A percentile compares a stretch with the other conserved stretches of the same genome.
phyloP scores from a whole-genome alignment of 1,140 invertebrate genomes.

The Fopius arisanus region DNA sequence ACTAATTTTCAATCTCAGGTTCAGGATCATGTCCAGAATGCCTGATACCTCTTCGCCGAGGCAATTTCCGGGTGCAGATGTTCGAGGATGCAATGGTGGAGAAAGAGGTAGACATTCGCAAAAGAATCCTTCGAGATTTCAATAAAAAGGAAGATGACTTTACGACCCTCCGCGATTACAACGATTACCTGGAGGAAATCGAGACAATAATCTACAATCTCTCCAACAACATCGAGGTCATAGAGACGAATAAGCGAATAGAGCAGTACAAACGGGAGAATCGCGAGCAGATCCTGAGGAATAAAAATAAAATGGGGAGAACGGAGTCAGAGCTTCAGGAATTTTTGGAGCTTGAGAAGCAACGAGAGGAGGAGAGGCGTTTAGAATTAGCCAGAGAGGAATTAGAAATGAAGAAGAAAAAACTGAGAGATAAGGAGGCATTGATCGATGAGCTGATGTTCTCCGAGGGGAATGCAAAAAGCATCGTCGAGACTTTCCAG shows the following conservation, averaged over 20 bases:
- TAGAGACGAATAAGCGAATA: constrained; percentile 89
- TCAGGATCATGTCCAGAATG: constrained; percentile 94
- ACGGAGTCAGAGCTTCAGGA: constrained; percentile 86
- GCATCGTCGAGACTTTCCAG: constrained; percentile 86
- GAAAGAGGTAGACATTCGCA: constrained; percentile 96
- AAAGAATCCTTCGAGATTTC: constrained; percentile 86
- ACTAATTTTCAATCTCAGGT: constrained; percentile 68
- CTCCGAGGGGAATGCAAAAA: constrained; percentile 85
- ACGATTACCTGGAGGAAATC: constrained; percentile 93
- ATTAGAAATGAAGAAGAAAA: constrained; percentile 81
- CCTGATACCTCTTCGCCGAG: constrained; percentile 82
- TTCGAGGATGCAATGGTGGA: constrained; percentile 97
- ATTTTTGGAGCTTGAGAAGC: constrained; percentile 85
- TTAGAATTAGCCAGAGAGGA: constrained; percentile 73
- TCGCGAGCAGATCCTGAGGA: constrained; percentile 88
- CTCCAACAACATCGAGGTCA: constrained; percentile 88
- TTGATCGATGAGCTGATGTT: constrained; percentile 95
- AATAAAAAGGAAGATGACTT: constrained; percentile 95
- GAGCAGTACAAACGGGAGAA: constrained; percentile 96
- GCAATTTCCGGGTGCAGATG: constrained; percentile 91
- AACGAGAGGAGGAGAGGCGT: constrained; percentile 72
- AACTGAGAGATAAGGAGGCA: constrained; percentile 86
- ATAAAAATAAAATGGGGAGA: constrained; percentile 77
- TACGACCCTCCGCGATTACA: constrained; percentile 79
- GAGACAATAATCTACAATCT: constrained; percentile 93